These are phyloP conservation scores for Euplexia lucipara DNA, from an alignment of 2,888 invertebrate species.

Conservation along the genomic window DNA sequence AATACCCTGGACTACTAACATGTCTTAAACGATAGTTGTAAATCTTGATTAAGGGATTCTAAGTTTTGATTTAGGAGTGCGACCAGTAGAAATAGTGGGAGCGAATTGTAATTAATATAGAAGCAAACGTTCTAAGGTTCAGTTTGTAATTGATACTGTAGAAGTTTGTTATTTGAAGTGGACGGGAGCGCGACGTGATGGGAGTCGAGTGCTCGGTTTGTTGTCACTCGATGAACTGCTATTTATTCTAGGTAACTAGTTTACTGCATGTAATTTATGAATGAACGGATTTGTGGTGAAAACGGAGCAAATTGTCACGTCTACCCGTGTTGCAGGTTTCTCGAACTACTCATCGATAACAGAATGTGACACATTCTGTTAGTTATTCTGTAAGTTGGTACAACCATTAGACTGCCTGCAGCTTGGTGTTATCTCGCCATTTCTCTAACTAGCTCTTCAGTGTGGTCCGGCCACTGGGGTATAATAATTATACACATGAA, in stretches of 20 bases:
- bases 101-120: conserved; percentile 50
- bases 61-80: conserved; percentile 54
- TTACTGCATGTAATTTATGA: not conserved
- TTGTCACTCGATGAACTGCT: conserved; percentile 17
- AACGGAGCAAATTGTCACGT: not conserved
- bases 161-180: conserved; percentile 44
- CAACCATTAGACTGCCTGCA: too few species aligned
- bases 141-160: conserved; percentile 42
- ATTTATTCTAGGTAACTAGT: conserved; percentile 39
- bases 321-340: not conserved
- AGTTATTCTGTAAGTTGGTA: too few species aligned
- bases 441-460: too few species aligned
- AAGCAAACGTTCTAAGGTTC: conserved; percentile 35
- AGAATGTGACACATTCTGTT: too few species aligned
- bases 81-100: conserved; percentile 32
- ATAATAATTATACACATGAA: too few species aligned
- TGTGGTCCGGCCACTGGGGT: too few species aligned
- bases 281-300: not conserved
- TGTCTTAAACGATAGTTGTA: conserved; percentile 43
- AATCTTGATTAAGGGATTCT: conserved; percentile 59
- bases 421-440: too few species aligned
- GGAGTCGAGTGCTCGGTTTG: conserved; percentile 12
- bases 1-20: conserved; percentile 56
- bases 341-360: too few species aligned
- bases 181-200: not conserved